phyloP scores from a whole-genome alignment of 1,140 invertebrate genomes.

The Mya arenaria region DNA sequence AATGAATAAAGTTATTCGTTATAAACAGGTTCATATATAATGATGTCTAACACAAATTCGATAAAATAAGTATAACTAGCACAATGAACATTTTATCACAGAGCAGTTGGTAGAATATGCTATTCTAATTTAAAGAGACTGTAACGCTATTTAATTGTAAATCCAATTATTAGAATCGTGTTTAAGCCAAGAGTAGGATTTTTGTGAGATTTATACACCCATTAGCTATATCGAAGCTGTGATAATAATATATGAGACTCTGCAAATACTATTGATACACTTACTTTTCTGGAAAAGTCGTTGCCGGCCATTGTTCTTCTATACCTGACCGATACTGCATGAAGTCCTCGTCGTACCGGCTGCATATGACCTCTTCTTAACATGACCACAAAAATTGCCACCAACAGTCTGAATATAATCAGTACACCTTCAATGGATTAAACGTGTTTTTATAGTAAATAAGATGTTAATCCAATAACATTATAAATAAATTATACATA shows the following conservation, averaged over 20 bases:
- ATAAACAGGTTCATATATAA: too few species aligned
- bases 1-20: too few species aligned
- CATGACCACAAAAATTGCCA: slow-evolving; percentile 36
- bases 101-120: neutral
- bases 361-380: slow-evolving; percentile 36
- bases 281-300: neutral
- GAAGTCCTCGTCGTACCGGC: slow-evolving; percentile 26
- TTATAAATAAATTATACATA: neutral
- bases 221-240: neutral
- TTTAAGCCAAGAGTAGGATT: neutral
- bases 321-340: slow-evolving; percentile 27
- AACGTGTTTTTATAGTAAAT: neutral
- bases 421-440: slow-evolving; percentile 3
- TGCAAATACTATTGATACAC: too few species aligned
- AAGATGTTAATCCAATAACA: neutral
- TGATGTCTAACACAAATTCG: too few species aligned
- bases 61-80: too few species aligned
- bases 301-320: neutral
- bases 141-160: neutral
- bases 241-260: neutral
- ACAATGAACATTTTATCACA: neutral
- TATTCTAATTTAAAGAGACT: neutral
- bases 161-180: neutral
- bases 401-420: slow-evolving; percentile 20
- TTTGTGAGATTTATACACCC: neutral